Evolutionary conservation across 2,888 invertebrate genomes (phyloP), one percentile per base, ranked within the genome.

Genomic region (Auanema freiburgensis): DNA sequence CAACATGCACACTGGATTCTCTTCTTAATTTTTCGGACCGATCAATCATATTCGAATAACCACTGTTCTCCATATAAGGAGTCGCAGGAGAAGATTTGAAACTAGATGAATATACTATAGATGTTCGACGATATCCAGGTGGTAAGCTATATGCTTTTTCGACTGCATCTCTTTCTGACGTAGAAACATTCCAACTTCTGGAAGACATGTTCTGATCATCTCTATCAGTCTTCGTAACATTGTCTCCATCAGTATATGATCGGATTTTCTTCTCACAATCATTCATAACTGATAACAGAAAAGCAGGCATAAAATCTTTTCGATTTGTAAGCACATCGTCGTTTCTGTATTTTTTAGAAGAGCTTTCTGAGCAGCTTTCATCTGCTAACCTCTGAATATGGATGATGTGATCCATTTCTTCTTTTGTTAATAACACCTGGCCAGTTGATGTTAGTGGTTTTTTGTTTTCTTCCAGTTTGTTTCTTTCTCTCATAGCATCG

Each of bases 1-100:
- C 66, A 1, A 69, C 64, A 55, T 62, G 59, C 6, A 63, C 64
- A 46, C 64, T 66, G 21, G 66, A 53, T 42, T 66, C 69, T 46
- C 69, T 52, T 23, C 41, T n/a, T 6, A 40, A 55, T 41, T 25
- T 40, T 23, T 16, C n/a, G 4, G 18, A 23, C 3, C 21, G 16
- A 8, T 33, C 8, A 33, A 3, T 8, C 4, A 8, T 8, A 5
- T 3, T 33, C 3, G 33, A 33, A 33, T 33, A 33, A 8, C 33
- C 8, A 33, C 33, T 33, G 8, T 33, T 33, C 8, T 33, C 33
- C 3, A 46, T 8, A 18, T 5, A 18, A 18, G 16, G 18, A 18
- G 16, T 21, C 3, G 46, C 46, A 46, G 46, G 46, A 5, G 21
- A 46, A 5, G 46, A 46, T 6, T 18, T 21, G 21, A 21, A 46